Base-by-base conservation (phyloP, 2,888 invertebrate genomes). In the Exephanes ischioxanthus region DNA sequence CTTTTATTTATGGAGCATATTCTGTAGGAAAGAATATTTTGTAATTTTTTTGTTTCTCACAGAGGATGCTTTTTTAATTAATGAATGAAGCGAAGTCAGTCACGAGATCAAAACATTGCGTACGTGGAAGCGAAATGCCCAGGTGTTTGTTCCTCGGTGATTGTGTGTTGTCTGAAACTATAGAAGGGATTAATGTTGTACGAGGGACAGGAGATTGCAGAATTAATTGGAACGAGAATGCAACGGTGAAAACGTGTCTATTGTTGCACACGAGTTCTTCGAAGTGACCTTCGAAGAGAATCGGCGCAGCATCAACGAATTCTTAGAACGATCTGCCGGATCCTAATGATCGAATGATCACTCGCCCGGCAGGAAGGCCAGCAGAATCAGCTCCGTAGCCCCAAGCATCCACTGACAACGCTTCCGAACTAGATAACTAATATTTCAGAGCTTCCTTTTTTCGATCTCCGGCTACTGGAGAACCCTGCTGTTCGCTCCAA, bases 271-370 rank as follows among this genome's bases (percentile, higher is more conserved):
- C 48, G 9, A 73, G 7, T 84, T 84, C 67, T 72, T 51, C 55
- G 76, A 84, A 80, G 67, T 51, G 72, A 72, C 51, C 30, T 58
- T 48, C 71, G 71, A 55, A 45, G 61, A 58, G 14, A 30, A 16
- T 16, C 22, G 63, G 19, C 72, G 73, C 73, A 82, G 63, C 73
- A 78, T 78, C 73, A 48, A 14, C 19, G 14, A 76, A 79, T 85
- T 85, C 81, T 33, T 2, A 45, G 81, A 85, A 85, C 72, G 84
- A 77, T 84, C 48, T 48, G 37, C 30, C 26, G 14, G 53, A 55
- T 77, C 66, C 71, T 77, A 72, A 77, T 77, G 77, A 77, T 83
- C 72, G 71, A 70, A 76, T 63, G 76, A 41, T 76, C 55, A 66
- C 30, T 58, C 61, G 26, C 30, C 61, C 70, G 9, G 41, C 30